Evolutionary conservation across 1,140 invertebrate genomes (phyloP), one percentile per base, ranked within the genome.

Genomic region (Drosophila leontia): DNA sequence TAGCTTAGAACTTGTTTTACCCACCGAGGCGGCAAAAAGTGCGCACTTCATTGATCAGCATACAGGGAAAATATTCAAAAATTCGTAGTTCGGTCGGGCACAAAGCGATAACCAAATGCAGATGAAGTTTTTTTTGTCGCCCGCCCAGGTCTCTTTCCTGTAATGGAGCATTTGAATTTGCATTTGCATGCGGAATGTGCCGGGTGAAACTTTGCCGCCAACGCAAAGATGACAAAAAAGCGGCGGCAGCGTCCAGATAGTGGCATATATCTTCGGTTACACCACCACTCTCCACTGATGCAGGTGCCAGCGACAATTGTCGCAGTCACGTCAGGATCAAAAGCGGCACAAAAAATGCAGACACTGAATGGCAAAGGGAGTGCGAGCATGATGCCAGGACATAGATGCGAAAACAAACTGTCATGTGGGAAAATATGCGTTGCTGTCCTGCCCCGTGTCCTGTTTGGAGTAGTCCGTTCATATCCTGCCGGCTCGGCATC

Each of bases 161-260:
- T 80, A 83, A 83, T 78, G 62, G 84, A 83, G 71, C 83, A 80
- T 87, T 87, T 80, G 75, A 87, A 83, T 80, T 80, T 87, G 79
- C 76, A 86, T 87, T 60, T 70, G 72, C 39, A 68, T 60, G 63
- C 45, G 48, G 50, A 65, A 44, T 51, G 50, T 12, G 26, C 26
- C 50, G 77, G 62, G 44, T 13, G 69, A 74, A 87, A 80, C 29
- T 77, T 78, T 83, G 60, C 76, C 58, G 64, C 51, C 74, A 47
- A n/a, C 37, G 17, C 47, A 51, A 68, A 35, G 44, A 71, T 45
- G 67, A 51, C 47, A 75, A 59, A 65, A 69, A 69, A 57, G 9
- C 37, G 26, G n/a, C 26, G 53, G 4, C 59, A 44, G 17, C 29
- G 56, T 77, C 55, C 53, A 75, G 65, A 55, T 53, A 70, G 61